Evolutionary conservation across 2,888 invertebrate genomes (phyloP), one percentile per base, ranked within the genome.

Genomic region (Pristionchus fissidentatus): DNA sequence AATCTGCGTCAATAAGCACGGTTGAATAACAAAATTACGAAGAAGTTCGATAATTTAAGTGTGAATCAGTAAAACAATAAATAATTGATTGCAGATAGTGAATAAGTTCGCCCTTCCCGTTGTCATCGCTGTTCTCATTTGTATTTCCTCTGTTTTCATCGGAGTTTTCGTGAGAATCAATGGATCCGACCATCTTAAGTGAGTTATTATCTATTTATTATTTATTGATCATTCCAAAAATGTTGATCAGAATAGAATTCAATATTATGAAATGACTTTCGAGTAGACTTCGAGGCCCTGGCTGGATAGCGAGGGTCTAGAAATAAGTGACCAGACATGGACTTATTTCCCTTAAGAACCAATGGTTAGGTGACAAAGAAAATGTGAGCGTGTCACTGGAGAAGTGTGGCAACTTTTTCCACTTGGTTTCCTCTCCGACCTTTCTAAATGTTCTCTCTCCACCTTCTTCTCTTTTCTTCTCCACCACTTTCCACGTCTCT

Each of bases 181-280:
- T 93, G 97, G 97, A 91, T 96, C 95, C 92, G 96, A 96, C 90
- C 95, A 95, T 89, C 94, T 97, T 89, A 95, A 95, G 97, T 97
- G 95, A 96, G 94, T 83, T 57, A n/a, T n/a, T n/a, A 60, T 60
- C 66, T 81, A 79, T 60, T 29, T 32, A 29, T n/a, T n/a, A n/a
- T n/a, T n/a, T 41, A 38, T n/a, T 35, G 32, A 70, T 38, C 70
- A 70, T 41, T 22, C 26, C 38, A 70, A 13, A 5, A n/a, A 19
- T 38, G 8, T 29, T 41, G 38, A 19, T 32, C 38, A 15, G 52
- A 49, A 19, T 49, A 49, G 52, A n/a, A n/a, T n/a, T n/a, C n/a
- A n/a, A n/a, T n/a, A n/a, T n/a, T n/a, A n/a, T n/a, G n/a, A n/a
- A n/a, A n/a, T n/a, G n/a, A n/a, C n/a, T n/a, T n/a, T n/a, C n/a